These are phyloP conservation scores for Pedetes capensis DNA, from an alignment of 2,113 vertebrate genomes.

Conservation along the genomic window DNA sequence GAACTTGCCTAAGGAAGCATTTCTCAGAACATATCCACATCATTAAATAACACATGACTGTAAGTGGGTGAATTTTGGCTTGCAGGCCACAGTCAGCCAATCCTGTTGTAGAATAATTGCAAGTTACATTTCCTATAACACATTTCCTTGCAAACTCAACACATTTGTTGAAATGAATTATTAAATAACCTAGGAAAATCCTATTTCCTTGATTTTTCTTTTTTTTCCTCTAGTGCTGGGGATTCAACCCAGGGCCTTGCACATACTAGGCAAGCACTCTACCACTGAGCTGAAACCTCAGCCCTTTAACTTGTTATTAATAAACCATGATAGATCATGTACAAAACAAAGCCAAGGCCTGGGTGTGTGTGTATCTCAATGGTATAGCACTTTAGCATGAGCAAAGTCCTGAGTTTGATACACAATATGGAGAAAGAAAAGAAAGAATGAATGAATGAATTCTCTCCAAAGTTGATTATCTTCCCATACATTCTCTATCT, in stretches of 20 bases:
- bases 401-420: background rate
- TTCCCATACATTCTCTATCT: background rate
- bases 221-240: background rate
- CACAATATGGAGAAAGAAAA: background rate
- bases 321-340: background rate
- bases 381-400: background rate
- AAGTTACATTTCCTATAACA: background rate
- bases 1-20: background rate
- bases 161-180: background rate
- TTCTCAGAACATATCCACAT: background rate
- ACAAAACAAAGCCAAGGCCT: constrained; percentile 30
- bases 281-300: background rate
- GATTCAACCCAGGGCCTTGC: no score
- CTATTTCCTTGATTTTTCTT: background rate
- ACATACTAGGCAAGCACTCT: background rate
- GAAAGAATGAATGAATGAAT: background rate
- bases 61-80: background rate
- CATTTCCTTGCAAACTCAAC: background rate
- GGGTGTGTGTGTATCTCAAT: no score
- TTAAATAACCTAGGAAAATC: background rate
- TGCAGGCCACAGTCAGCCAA: background rate
- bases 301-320: constrained; percentile 9
- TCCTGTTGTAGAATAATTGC: background rate
- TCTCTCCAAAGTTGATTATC: background rate
- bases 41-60: background rate